Evolutionary conservation across 2,888 invertebrate genomes (phyloP).

Genomic region (Eucera pruinosa): DNA sequence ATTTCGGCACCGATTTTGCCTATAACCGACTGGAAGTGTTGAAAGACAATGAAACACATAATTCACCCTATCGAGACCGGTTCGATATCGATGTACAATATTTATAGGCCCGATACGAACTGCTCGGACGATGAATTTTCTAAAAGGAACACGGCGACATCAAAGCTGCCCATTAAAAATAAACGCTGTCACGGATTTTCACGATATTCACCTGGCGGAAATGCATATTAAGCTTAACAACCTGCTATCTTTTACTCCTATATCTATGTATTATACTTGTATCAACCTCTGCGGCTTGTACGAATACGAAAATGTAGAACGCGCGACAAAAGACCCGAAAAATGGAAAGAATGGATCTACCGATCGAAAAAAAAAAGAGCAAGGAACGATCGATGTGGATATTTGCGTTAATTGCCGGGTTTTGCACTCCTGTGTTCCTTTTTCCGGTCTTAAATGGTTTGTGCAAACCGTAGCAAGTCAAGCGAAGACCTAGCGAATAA

Average conservation of each 20-base stretch:
- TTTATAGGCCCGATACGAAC: slow-evolving; percentile 23
- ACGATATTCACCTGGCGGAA: slow-evolving; percentile 34
- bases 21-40: too few relatives aligned
- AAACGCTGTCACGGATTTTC: slow-evolving; percentile 33
- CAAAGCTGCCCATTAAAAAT: slow-evolving; percentile 42
- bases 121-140: slow-evolving; percentile 42
- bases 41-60: slow-evolving; percentile 15
- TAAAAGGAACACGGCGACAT: slow-evolving; percentile 21
- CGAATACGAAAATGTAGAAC: slow-evolving; percentile 21
- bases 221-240: slow-evolving; percentile 21
- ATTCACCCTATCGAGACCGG: slow-evolving; percentile 21
- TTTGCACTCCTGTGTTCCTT: not conserved
- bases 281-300: slow-evolving; percentile 8
- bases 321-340: not conserved
- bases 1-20: too few relatives aligned
- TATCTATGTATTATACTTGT: not conserved
- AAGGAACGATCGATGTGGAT: not conserved
- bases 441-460: not conserved
- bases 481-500: not conserved
- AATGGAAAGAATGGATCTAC: slow-evolving; percentile 2
- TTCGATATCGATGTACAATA: slow-evolving; percentile 26
- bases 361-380: slow-evolving; percentile 1
- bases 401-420: not conserved
- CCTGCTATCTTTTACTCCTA: not conserved
- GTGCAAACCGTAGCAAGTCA: not conserved